Evolutionary conservation across 1,140 invertebrate species (phyloP).

Genomic region (Triops cancriformis): DNA sequence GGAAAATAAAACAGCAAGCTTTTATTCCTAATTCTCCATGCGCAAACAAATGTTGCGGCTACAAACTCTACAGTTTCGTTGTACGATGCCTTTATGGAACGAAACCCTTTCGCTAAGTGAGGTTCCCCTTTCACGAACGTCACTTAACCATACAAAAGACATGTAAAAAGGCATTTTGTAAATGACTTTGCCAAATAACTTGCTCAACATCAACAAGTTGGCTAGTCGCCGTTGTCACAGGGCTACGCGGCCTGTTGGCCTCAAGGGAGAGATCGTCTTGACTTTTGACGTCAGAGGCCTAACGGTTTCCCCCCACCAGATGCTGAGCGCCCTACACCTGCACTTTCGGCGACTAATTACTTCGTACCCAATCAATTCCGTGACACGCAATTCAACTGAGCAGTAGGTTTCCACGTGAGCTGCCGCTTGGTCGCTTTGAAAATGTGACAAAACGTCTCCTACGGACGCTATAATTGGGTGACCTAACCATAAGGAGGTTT

Average conservation of each 20-base stretch:
- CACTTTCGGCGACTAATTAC: not conserved
- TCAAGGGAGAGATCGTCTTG: not conserved
- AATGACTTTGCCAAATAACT: slow-evolving; percentile 6
- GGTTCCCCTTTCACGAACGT: too few species aligned
- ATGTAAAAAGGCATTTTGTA: not conserved
- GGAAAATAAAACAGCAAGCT: too few species aligned
- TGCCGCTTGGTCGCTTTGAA: not conserved
- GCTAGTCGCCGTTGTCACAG: not conserved
- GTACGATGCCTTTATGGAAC: too few species aligned
- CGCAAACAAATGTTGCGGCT: too few species aligned
- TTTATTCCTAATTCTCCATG: too few species aligned
- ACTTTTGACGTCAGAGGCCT: slow-evolving; percentile 6
- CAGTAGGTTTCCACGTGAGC: not conserved
- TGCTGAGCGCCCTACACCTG: not conserved
- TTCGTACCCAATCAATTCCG: not conserved
- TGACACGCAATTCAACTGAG: not conserved
- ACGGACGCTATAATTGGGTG: not conserved
- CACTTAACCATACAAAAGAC: not conserved
- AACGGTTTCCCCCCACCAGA: not conserved
- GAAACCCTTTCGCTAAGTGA: too few species aligned
- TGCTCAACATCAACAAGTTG: not conserved
- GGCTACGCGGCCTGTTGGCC: not conserved
- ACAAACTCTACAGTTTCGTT: too few species aligned
- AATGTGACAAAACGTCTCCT: not conserved
- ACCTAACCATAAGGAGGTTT: not conserved